These are phyloP conservation scores for Felis chaus DNA, from an alignment of 2,113 vertebrate species.

Conservation along the genomic window DNA sequence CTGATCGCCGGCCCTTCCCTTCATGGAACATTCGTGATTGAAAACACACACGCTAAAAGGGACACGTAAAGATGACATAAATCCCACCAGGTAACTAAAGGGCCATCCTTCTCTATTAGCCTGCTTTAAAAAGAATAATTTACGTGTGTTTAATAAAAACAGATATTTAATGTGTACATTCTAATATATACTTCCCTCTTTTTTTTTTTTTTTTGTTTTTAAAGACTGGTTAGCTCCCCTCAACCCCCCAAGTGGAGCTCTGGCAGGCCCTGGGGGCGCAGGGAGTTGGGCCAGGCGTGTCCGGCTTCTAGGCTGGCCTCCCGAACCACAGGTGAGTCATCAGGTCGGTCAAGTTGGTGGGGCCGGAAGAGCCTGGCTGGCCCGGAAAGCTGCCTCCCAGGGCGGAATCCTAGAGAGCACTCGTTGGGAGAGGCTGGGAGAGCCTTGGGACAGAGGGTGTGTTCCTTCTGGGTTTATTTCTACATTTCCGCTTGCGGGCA, in stretches of 20 bases:
- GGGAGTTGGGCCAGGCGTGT: not conserved
- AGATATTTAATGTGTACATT: not conserved
- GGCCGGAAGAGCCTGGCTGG: not conserved
- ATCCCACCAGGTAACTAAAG: not conserved
- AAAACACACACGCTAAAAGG: not conserved
- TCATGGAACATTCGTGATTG: rapidly evolving
- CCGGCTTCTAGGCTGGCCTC: not conserved
- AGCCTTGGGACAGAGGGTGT: not conserved
- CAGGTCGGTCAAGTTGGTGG: not conserved
- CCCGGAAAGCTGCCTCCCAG: not conserved
- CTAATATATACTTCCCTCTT: not conserved
- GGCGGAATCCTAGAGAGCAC: slow-evolving; percentile 52
- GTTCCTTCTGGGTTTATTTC: not conserved
- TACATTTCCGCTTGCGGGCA: not conserved
- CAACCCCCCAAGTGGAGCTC: too few species aligned
- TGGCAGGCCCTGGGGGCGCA: not conserved
- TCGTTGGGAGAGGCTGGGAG: not conserved
- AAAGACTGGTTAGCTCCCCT: not conserved
- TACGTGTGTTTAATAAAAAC: not conserved
- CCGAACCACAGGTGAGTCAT: slow-evolving; percentile 63
- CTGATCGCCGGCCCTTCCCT: too few species aligned
- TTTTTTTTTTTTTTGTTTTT: not conserved
- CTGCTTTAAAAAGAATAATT: not conserved
- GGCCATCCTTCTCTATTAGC: not conserved
- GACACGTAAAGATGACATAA: not conserved